Evolutionary conservation across 2,797 vertebrate genomes (phyloP), one percentile per base, ranked within the genome.

Genomic region (Enteromius afrohamiltoni): DNA sequence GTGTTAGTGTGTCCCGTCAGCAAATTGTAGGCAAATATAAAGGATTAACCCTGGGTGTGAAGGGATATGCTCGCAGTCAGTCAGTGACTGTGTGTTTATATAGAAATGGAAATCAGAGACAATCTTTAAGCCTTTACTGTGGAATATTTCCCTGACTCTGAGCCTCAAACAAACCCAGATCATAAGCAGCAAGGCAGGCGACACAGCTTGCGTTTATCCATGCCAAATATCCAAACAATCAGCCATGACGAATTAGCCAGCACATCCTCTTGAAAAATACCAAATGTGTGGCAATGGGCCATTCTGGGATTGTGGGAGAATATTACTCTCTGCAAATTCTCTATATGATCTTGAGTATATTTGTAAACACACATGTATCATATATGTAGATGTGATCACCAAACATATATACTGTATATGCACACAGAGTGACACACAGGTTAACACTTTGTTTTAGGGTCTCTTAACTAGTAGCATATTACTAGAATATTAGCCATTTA

Each of bases 1-100:
- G 51, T 68, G 80, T 78, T 82, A 34, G 68, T 77, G 40, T 84
- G 82, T 86, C 82, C 75, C 65, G 77, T 91, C 90, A 64, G 58
- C 23, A 26, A 60, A 91, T 88, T 89, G 62, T 64, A 3, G 23
- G 29, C 58, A 60, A 19, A 62, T 42, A 76, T 71, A 40, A 51
- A 65, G 74, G 75, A 85, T 88, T 82, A 84, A 83, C 53, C 77
- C 29, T 68, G 7, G 65, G 42, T 7, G 13, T 75, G n/a, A 62
- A 37, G 49, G 51, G n/a, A 62, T 26, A 31, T 49, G 69, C 3
- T 16, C 82, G 58, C 26, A n/a, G 37, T 67, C n/a, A 40, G 16
- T 71, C 37, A 21, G 65, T 45, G 47, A 51, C 31, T 37, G 11
- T 42, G 40, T 21, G 14, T 21, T 67, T 67, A 60, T 37, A 21